Evolutionary conservation across 2,888 invertebrate species (phyloP).

Genomic region (Entomobrya proxima): DNA sequence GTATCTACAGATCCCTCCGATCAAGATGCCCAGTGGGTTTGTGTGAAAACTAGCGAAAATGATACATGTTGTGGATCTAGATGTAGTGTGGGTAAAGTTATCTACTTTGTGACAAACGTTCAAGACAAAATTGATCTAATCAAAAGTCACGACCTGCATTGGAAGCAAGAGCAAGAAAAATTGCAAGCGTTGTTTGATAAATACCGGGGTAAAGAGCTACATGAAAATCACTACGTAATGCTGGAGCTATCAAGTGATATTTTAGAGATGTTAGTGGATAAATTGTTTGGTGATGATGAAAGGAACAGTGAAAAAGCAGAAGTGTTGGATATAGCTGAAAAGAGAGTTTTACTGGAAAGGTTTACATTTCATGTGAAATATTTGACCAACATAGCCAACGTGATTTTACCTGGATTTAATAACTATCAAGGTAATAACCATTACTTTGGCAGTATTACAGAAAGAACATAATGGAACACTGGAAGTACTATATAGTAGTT

Average conservation of each 20-base stretch:
- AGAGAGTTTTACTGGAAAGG: neutral
- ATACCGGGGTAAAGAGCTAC: conserved; percentile 47
- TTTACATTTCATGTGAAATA: conserved; percentile 61
- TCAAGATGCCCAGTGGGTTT: conserved; percentile 53
- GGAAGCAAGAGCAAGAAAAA: conserved; percentile 32
- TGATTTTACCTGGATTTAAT: conserved; percentile 69
- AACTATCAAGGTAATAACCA: conserved; percentile 68
- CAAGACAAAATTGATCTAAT: conserved; percentile 66
- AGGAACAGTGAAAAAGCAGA: neutral
- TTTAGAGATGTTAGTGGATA: conserved; percentile 49
- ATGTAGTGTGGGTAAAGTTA: conserved; percentile 62
- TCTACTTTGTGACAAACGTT: conserved; percentile 53
- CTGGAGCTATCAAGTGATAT: conserved; percentile 65
- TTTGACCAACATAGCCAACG: conserved; percentile 62
- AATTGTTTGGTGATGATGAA: neutral
- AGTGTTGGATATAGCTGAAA: neutral
- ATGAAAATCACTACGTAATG: conserved; percentile 67
- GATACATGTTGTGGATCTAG: neutral
- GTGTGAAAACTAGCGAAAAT: neutral
- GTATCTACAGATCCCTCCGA: conserved; percentile 40
- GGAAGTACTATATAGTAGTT: neutral
- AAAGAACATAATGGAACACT: neutral
- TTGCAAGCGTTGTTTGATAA: conserved; percentile 51
- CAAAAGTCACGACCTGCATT: conserved; percentile 23
- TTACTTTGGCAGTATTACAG: too few relatives aligned